A percentile compares a stretch with the other conserved stretches of the same genome.
Evolutionary conservation across 2,888 invertebrate genomes (phyloP).

Genomic region (Campoletis raptor): DNA sequence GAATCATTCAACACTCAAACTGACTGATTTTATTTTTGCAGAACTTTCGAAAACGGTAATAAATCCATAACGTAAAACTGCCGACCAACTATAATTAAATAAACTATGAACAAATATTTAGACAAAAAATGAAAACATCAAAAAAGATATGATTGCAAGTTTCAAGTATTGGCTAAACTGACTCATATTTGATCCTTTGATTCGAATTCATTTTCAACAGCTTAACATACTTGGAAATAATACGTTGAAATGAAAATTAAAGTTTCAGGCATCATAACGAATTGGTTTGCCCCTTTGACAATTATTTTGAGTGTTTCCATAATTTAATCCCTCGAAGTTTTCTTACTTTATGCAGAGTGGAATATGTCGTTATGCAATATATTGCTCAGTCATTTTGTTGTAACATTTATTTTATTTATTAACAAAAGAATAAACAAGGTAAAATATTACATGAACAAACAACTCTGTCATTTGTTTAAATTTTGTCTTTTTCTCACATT

Average conservation of each 20-base stretch:
- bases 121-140: not conserved
- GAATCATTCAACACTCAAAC: too few species aligned
- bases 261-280: not conserved
- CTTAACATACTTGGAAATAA: not conserved
- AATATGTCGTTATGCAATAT: not conserved
- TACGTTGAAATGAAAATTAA: not conserved
- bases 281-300: not conserved
- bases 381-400: not conserved
- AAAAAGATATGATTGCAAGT: not conserved
- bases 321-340: not conserved
- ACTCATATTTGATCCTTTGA: not conserved
- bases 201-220: not conserved
- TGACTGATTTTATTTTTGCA: not conserved
- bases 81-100: not conserved
- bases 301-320: not conserved
- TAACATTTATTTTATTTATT: constrained; percentile 59
- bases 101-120: not conserved
- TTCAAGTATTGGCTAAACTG: not conserved
- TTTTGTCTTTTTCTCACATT: constrained; percentile 13
- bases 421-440: constrained; percentile 60
- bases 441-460: constrained; percentile 64
- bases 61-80: not conserved
- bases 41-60: not conserved
- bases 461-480: constrained; percentile 30
- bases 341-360: not conserved